Base-by-base conservation (phyloP, 2,888 invertebrate genomes). In the Drosophila paucipuncta region DNA sequence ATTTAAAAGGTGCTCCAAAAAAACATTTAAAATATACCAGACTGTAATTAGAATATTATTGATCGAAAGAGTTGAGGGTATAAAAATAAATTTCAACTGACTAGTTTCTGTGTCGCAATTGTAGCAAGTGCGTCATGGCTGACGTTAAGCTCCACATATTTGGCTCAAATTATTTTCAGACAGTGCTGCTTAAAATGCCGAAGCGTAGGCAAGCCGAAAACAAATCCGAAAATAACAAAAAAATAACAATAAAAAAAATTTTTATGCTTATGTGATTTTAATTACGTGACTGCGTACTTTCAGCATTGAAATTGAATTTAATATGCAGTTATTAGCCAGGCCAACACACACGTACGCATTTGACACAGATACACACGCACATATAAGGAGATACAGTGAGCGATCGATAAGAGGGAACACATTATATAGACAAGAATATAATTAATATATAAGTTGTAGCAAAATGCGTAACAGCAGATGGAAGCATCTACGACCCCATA, bases 271-370 rank as follows among this genome's bases (percentile, higher is more conserved):
- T 74, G 80, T 63, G 85, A 73, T 70, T 88, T 90, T 85, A 89
- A 90, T 87, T 88, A 90, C 86, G 90, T 90, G 90, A 85, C 90
- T 77, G 80, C 73, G 68, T 71, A 83, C 64, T 74, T 77, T 71
- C 68, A 84, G 82, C 82, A 83, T 83, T 85, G 88, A 75, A 83
- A 77, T 74, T 73, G 76, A 82, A 87, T 84, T 83, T 76, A 80
- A 90, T 81, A 85, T 83, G 81, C 86, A 85, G 66, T 81, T 83
- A 78, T 82, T 68, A 61, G 58, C 76, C 52, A 63, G 57, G 57
- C 58, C 55, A 66, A 78, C 63, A 76, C 59, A 76, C 41, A 69
- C 60, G 22, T 35, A 37, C 53, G 28, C 62, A 68, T 50, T 30
- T 31, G 58, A 58, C 58, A 58, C 58, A 43, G 31, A 43, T 7